phyloP scores from a whole-genome alignment of 2,113 vertebrate species.

The Ibidorhyncha struthersii region DNA sequence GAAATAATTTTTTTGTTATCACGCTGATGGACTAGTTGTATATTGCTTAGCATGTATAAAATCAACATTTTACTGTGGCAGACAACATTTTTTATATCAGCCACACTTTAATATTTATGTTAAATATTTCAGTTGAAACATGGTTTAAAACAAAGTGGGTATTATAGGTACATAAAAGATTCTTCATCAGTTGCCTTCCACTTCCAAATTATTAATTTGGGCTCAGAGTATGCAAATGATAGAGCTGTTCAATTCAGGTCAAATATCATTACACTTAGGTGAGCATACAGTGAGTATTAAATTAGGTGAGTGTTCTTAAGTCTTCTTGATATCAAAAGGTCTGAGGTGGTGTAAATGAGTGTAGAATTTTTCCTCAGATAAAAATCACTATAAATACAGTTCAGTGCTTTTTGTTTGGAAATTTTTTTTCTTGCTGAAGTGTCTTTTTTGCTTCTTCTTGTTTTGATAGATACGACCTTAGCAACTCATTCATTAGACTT shows the following conservation, averaged over 20 bases:
- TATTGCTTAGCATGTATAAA: not conserved
- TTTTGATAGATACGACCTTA: not conserved
- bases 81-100: not conserved
- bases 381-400: not conserved
- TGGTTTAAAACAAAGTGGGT: not conserved
- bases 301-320: not conserved
- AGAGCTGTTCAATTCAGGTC: not conserved
- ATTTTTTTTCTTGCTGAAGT: not conserved
- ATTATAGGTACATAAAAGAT: not conserved
- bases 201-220: not conserved
- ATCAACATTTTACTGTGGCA: not conserved
- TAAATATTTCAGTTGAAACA: not conserved
- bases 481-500: not conserved
- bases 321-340: not conserved
- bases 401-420: not conserved
- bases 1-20: not conserved
- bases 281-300: not conserved
- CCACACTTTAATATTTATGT: not conserved
- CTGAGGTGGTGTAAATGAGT: not conserved
- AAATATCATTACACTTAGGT: not conserved
- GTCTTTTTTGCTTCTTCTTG: not conserved
- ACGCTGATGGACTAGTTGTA: not conserved
- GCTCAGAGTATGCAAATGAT: not conserved
- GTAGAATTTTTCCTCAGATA: not conserved
- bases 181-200: not conserved